These are phyloP conservation scores for Riparia riparia DNA, from an alignment of 2,113 vertebrate genomes.

Conservation along the genomic window DNA sequence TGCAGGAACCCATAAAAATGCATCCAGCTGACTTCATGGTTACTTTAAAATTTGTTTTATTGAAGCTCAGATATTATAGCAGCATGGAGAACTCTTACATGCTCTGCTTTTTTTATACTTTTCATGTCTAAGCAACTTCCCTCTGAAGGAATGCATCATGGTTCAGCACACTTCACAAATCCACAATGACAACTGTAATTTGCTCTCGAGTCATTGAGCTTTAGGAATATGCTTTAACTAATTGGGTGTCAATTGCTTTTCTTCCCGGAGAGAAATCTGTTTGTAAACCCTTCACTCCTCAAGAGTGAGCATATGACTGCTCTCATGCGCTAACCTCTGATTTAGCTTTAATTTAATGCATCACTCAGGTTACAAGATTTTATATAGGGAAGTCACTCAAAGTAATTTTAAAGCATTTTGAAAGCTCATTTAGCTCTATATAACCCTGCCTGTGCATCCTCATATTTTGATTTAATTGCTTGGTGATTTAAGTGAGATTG, in stretches of 20 bases:
- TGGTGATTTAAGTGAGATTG: background rate
- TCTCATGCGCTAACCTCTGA: conserved; percentile 27
- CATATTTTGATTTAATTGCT: background rate
- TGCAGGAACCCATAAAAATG: background rate
- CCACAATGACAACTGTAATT: conserved; percentile 63
- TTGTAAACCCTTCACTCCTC: conserved; percentile 54
- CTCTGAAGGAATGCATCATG: conserved; percentile 27
- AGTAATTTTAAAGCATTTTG: background rate
- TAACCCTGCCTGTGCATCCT: background rate
- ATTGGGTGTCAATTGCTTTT: conserved; percentile 71
- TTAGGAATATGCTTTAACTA: conserved; percentile 62
- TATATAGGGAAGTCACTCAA: background rate
- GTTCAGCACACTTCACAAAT: conserved; percentile 52
- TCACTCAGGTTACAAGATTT: background rate
- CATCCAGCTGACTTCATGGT: background rate
- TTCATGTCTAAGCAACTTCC: conserved; percentile 28
- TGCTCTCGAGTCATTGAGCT: conserved; percentile 60
- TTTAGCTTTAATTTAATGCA: conserved; percentile 47
- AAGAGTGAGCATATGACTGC: conserved; percentile 17
- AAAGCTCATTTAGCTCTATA: background rate
- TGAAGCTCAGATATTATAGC: background rate
- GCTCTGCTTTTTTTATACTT: conserved; percentile 3
- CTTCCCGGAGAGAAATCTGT: conserved; percentile 59
- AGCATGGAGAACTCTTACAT: background rate
- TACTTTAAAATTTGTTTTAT: conserved; percentile 4